Evolutionary conservation across 37 sponge, comb jelly and placozoan species (phyloP).

Genomic region (Eunapius fragilis): DNA sequence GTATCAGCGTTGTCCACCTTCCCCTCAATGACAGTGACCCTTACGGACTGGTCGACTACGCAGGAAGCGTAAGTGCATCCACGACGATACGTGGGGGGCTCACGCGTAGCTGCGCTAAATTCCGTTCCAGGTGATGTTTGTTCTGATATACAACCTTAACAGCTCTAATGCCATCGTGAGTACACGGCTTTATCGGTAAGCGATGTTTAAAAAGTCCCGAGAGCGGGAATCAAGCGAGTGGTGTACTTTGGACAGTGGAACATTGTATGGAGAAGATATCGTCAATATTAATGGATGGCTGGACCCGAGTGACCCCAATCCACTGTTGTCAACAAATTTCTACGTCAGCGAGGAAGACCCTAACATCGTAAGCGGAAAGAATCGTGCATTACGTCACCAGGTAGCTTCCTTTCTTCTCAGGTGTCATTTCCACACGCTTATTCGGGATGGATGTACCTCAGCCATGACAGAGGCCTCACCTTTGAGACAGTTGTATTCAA

Average conservation of each 20-base stretch:
- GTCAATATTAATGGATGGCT: background rate
- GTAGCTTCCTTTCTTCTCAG: too few species aligned
- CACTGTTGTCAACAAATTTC: constrained; percentile 19
- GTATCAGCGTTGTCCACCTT: background rate
- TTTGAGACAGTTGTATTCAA: constrained; percentile 9
- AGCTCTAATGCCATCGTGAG: background rate
- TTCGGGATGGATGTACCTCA: constrained; percentile 32
- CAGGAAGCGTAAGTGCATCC: background rate
- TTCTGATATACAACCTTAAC: background rate
- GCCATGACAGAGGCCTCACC: constrained; percentile 52
- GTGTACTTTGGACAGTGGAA: constrained; percentile 23
- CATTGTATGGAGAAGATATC: constrained; percentile 54
- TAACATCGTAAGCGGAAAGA: constrained; percentile 37
- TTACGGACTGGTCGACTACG: background rate
- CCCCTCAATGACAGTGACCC: background rate
- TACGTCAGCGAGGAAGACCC: constrained; percentile 38
- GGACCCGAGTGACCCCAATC: background rate
- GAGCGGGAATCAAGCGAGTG: too few species aligned
- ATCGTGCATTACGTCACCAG: too few species aligned
- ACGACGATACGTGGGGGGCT: background rate
- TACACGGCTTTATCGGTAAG: background rate
- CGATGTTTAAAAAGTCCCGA: too few species aligned
- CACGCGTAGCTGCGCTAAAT: background rate
- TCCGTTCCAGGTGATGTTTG: background rate
- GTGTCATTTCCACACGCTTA: constrained; percentile 44